Conservation (phyloP, 2,113 vertebrate genomes). For the Megaceryle maxima region DNA sequence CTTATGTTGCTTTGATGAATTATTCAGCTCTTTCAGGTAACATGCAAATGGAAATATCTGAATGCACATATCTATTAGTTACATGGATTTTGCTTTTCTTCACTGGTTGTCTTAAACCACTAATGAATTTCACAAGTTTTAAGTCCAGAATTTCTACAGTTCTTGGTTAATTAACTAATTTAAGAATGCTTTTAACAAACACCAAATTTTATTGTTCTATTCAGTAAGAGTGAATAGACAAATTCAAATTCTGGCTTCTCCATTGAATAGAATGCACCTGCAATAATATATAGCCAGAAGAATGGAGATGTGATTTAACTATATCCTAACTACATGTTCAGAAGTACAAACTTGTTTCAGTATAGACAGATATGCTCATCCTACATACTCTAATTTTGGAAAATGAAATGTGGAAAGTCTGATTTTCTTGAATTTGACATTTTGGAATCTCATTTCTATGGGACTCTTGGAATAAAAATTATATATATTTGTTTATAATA, state of each 20-base stretch:
- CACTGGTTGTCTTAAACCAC: background rate
- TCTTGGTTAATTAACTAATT: background rate
- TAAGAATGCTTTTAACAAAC: background rate
- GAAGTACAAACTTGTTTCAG: background rate
- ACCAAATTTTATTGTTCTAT: background rate
- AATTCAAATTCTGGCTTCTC: background rate
- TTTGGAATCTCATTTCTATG: background rate
- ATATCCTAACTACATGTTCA: background rate
- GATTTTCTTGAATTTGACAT: background rate
- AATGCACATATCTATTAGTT: background rate
- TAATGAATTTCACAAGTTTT: background rate
- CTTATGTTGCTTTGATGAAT: background rate
- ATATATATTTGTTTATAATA: background rate
- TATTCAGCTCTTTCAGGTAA: background rate
- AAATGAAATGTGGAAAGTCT: background rate
- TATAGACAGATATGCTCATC: background rate
- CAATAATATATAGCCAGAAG: background rate
- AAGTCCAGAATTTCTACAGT: background rate
- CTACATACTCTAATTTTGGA: fast-evolving
- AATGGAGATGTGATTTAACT: background rate
- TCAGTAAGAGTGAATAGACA: no score
- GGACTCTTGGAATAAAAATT: background rate
- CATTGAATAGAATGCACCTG: background rate
- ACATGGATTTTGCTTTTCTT: background rate
- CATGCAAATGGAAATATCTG: background rate